These are phyloP conservation scores for Gorsachius goisagi DNA, from an alignment of 2,113 vertebrate species.

Conservation along the genomic window DNA sequence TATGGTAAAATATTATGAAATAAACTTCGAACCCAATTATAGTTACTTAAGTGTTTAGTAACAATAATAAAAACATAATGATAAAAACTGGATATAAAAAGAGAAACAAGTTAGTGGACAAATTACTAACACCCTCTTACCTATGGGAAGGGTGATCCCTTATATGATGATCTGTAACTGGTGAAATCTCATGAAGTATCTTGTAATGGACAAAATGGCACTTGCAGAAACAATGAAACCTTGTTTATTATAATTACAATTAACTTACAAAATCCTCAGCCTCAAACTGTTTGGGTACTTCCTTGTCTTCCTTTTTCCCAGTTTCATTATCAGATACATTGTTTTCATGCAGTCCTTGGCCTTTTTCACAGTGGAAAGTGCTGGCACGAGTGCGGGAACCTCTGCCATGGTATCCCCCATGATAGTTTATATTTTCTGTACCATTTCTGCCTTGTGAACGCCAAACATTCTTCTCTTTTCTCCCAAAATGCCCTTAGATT, in stretches of 20 bases:
- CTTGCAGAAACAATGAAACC: background rate
- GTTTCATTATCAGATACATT: slow-evolving; percentile 60
- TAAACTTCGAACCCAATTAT: background rate
- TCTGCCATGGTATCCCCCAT: slow-evolving; percentile 67
- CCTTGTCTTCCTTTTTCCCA: slow-evolving; percentile 66
- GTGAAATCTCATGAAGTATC: background rate
- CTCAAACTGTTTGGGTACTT: slow-evolving; percentile 75
- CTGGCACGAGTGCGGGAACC: slow-evolving; percentile 60
- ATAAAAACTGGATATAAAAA: background rate
- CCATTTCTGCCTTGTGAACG: slow-evolving; percentile 72
- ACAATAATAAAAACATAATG: background rate
- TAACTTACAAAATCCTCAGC: slow-evolving; percentile 85
- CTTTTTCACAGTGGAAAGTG: slow-evolving; percentile 70
- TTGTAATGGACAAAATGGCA: background rate
- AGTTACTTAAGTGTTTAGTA: background rate
- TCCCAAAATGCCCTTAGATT: slow-evolving; percentile 74
- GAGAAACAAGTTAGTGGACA: background rate
- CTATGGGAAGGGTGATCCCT: background rate
- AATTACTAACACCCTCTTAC: background rate
- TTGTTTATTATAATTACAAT: background rate
- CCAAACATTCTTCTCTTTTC: slow-evolving; percentile 79
- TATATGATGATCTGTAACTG: background rate
- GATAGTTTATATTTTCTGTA: slow-evolving; percentile 72
- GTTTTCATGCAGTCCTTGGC: slow-evolving; percentile 68
- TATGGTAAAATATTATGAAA: background rate